phyloP scores from a whole-genome alignment of 2,888 invertebrate species.

The Andricus quercusramuli region DNA sequence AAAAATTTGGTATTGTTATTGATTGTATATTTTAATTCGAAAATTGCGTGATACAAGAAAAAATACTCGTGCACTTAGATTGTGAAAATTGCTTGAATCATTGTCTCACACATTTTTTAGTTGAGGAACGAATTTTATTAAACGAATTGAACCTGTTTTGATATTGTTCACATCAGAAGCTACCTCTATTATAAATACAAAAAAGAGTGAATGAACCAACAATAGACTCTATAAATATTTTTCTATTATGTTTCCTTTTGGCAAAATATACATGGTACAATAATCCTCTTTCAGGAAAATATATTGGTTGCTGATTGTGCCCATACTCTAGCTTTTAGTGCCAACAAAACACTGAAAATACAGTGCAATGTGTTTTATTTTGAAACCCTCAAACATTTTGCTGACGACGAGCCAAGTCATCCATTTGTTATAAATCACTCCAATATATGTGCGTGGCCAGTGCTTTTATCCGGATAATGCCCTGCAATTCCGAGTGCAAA shows the following conservation, averaged over 20 bases:
- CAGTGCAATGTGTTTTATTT: slow-evolving; percentile 56
- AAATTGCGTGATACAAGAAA: too few relatives aligned
- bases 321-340: background rate
- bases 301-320: background rate
- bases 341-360: slow-evolving; percentile 24
- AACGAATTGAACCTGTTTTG: too few relatives aligned
- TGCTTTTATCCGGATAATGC: slow-evolving; percentile 69
- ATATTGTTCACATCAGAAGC: too few relatives aligned
- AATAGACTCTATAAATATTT: background rate
- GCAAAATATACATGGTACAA: background rate
- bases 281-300: background rate
- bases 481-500: slow-evolving; percentile 62
- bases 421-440: slow-evolving; percentile 69
- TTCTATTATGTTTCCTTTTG: background rate
- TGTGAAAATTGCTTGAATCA: too few relatives aligned
- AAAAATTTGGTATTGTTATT: too few relatives aligned
- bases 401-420: slow-evolving; percentile 67
- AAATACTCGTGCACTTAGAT: too few relatives aligned
- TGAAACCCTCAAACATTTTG: slow-evolving; percentile 63
- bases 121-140: too few relatives aligned
- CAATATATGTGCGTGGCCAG: slow-evolving; percentile 61
- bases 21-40: too few relatives aligned
- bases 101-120: too few relatives aligned
- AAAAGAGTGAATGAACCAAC: background rate
- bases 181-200: background rate